Evolutionary conservation across 2,797 vertebrate genomes (phyloP).

Genomic region (Antrozous pallidus): DNA sequence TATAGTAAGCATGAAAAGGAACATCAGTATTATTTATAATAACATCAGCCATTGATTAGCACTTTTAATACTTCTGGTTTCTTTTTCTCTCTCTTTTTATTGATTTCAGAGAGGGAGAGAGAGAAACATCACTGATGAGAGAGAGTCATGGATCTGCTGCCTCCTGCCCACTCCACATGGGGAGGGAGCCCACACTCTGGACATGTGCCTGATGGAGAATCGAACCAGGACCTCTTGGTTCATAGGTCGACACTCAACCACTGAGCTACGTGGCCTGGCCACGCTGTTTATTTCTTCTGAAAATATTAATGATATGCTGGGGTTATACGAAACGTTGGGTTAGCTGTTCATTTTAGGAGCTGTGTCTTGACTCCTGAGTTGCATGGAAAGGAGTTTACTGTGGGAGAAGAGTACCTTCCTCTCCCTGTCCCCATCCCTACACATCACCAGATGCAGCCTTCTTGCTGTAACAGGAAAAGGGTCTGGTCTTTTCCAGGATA

Average conservation of each 20-base stretch:
- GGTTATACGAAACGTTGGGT: neutral
- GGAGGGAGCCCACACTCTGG: too few relatives aligned
- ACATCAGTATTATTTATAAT: neutral
- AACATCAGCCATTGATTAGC: neutral
- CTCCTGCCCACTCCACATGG: too few relatives aligned
- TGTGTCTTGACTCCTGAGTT: neutral
- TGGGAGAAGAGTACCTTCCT: neutral
- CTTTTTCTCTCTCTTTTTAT: neutral
- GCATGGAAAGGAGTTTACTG: neutral
- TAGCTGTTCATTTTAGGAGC: neutral
- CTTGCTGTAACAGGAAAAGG: neutral
- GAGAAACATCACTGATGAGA: too few relatives aligned
- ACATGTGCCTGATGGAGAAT: too few relatives aligned
- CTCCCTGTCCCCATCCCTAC: fast-evolving
- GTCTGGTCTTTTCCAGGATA: neutral
- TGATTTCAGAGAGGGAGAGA: too few relatives aligned
- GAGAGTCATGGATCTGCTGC: too few relatives aligned
- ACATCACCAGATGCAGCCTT: neutral
- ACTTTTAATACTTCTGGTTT: neutral
- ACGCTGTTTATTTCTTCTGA: neutral
- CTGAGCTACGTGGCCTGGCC: too few relatives aligned
- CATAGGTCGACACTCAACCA: too few relatives aligned
- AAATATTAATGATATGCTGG: neutral
- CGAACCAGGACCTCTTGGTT: too few relatives aligned
- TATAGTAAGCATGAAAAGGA: neutral